These are phyloP conservation scores for Drosophila quadrilineata DNA, from an alignment of 1,140 invertebrate genomes.

Conservation along the genomic window DNA sequence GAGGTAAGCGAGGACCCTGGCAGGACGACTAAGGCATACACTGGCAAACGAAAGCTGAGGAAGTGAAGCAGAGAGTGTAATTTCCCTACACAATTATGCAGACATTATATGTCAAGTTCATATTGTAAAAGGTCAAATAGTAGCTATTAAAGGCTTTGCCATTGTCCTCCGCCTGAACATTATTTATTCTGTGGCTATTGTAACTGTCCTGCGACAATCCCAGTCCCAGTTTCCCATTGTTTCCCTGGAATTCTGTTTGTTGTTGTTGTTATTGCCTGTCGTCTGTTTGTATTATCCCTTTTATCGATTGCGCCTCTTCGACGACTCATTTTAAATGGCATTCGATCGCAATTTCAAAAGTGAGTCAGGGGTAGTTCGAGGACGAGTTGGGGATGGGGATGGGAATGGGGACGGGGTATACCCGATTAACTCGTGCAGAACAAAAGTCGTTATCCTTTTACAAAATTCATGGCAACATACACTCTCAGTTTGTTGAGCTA, in stretches of 20 bases:
- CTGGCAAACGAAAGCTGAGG: neutral
- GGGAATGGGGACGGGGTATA: neutral
- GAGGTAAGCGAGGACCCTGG: slow-evolving; percentile 7
- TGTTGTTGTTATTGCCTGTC: neutral
- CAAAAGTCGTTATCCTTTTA: slow-evolving; percentile 23
- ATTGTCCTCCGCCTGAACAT: too few relatives aligned
- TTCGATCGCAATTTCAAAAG: slow-evolving; percentile 48
- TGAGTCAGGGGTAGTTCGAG: too few relatives aligned
- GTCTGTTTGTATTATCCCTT: slow-evolving; percentile 25
- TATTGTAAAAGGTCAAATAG: too few relatives aligned
- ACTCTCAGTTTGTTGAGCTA: slow-evolving; percentile 7
- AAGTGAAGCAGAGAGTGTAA: too few relatives aligned
- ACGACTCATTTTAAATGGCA: slow-evolving; percentile 62
- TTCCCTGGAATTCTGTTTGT: neutral
- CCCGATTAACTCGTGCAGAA: slow-evolving; percentile 59
- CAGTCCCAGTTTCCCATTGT: neutral
- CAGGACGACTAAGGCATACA: neutral
- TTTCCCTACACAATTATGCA: too few relatives aligned
- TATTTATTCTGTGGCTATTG: too few relatives aligned
- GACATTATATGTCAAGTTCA: too few relatives aligned
- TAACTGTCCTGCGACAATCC: neutral
- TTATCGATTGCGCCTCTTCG: slow-evolving; percentile 27
- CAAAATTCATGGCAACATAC: neutral
- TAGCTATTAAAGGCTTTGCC: too few relatives aligned
- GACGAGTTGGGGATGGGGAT: neutral